phyloP scores from a whole-genome alignment of 2,888 invertebrate genomes.

The Allolobophora icterica region DNA sequence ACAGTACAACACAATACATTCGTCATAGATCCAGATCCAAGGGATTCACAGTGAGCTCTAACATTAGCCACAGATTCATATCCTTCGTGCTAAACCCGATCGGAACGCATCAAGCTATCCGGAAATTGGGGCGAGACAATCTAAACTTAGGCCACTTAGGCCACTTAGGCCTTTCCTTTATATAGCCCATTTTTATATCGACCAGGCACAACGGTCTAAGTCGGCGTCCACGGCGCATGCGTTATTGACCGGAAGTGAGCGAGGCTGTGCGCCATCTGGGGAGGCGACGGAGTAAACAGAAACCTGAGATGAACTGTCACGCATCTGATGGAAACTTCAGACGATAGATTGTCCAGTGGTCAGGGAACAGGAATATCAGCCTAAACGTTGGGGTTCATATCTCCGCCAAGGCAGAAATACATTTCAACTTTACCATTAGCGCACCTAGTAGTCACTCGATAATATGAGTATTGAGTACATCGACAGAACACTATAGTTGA shows the following conservation, averaged over 20 bases:
- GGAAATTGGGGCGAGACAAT: neutral
- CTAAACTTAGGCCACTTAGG: too few species aligned
- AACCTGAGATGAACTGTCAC: neutral
- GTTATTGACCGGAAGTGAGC: conserved; percentile 4
- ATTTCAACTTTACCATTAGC: neutral
- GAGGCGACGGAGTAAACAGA: neutral
- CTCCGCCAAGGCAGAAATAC: neutral
- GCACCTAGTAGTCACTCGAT: neutral
- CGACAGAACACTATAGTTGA: too few species aligned
- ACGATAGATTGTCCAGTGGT: neutral
- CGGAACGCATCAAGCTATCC: neutral
- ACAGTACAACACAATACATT: neutral
- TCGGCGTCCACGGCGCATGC: neutral
- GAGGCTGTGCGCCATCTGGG: neutral
- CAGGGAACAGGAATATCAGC: neutral
- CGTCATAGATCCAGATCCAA: neutral
- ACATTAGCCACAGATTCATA: neutral
- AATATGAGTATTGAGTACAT: too few species aligned
- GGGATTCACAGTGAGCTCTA: neutral
- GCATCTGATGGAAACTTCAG: neutral
- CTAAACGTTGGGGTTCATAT: neutral
- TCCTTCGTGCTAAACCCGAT: neutral
- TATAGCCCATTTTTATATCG: neutral
- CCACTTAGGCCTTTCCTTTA: neutral
- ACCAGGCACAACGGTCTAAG: neutral